phyloP scores from a whole-genome alignment of 1,140 invertebrate species.

The Gryon sp. region DNA sequence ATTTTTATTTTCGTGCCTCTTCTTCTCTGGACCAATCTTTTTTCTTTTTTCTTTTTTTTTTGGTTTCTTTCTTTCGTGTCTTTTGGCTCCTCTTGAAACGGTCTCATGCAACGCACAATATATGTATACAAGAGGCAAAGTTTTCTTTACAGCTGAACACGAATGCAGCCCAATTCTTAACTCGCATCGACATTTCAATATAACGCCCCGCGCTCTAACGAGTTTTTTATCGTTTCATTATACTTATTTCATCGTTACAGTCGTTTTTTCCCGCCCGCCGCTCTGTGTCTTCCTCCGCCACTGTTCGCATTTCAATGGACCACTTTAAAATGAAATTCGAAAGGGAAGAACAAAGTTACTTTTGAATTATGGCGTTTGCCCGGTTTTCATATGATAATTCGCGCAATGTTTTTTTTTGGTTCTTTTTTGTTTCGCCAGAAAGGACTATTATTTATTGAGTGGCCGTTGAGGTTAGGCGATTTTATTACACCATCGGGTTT shows the following conservation, averaged over 20 bases:
- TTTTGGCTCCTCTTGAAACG: slow-evolving; percentile 10
- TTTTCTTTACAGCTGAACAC: slow-evolving; percentile 57
- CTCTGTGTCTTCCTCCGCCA: no score
- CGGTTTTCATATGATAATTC: slow-evolving; percentile 57
- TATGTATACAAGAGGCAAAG: slow-evolving; percentile 19
- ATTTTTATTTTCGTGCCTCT: background rate
- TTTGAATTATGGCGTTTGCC: slow-evolving; percentile 50
- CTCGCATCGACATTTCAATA: slow-evolving; percentile 63
- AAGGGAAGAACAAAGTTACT: slow-evolving; percentile 49
- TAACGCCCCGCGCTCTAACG: slow-evolving; percentile 58
- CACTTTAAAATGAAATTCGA: slow-evolving; percentile 52
- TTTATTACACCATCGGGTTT: slow-evolving; percentile 7
- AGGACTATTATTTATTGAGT: background rate
- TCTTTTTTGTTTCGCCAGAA: slow-evolving; percentile 37
- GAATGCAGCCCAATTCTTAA: slow-evolving; percentile 60
- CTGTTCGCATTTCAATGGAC: slow-evolving; percentile 44
- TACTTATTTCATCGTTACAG: slow-evolving; percentile 36
- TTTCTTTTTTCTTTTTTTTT: slow-evolving; percentile 10
- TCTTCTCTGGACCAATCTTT: background rate
- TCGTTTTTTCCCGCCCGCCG: slow-evolving; percentile 14
- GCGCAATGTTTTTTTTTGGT: slow-evolving; percentile 38
- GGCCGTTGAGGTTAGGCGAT: slow-evolving; percentile 6
- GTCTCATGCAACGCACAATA: slow-evolving; percentile 33
- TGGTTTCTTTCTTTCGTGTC: slow-evolving; percentile 4
- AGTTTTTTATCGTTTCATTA: slow-evolving; percentile 64